Base-by-base conservation (phyloP, 1,140 invertebrate genomes). In the Sitophilus oryzae region DNA sequence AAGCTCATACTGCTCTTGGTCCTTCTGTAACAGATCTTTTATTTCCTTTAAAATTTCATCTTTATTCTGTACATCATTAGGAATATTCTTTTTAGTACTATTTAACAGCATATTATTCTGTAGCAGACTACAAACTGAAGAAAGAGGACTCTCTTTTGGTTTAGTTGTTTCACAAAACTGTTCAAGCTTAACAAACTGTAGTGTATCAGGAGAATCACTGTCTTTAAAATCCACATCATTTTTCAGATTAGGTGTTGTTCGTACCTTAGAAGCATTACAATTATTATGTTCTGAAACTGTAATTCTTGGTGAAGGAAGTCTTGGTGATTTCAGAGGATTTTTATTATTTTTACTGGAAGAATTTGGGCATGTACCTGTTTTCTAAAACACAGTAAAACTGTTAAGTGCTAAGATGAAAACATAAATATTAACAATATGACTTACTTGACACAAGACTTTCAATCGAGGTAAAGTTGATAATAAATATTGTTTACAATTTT, bases 61-160 rank as follows among this genome's bases (percentile, higher is more conserved):
- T 1, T 40, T 9, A 38, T 14, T 23, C 15, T 22, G 14, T 2
- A 2, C 11, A 38, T 38, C 4, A 14, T 14, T 19, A 9, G 34
- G 3, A 19, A 38, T 20, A 5, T 20, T 11, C 22, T 25, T 30
- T 18, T 48, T 49, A 36, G 22, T 34, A 21, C 47, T 25, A 38
- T 49, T 20, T 21, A 49, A 14, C 4, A 38, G 1, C 47, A 49
- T 38, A 14, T 38, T 49, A 11, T 16, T 37, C 16, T 49, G 3
- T 16, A 49, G 36, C 9, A 49, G 36, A 38, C 38, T 49, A 49
- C 47, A 49, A n/a, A 49, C 47, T 15, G 35, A 34, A 11, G 47
- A 49, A 1, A 49, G 34, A 22, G 47, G 35, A 10, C 47, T 49
- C n/a, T 49, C 47, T 8, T 16, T 40, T 1, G 10, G 5, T 30